Conservation (phyloP, 2,797 vertebrate species). For the Thalassophryne amazonica region DNA sequence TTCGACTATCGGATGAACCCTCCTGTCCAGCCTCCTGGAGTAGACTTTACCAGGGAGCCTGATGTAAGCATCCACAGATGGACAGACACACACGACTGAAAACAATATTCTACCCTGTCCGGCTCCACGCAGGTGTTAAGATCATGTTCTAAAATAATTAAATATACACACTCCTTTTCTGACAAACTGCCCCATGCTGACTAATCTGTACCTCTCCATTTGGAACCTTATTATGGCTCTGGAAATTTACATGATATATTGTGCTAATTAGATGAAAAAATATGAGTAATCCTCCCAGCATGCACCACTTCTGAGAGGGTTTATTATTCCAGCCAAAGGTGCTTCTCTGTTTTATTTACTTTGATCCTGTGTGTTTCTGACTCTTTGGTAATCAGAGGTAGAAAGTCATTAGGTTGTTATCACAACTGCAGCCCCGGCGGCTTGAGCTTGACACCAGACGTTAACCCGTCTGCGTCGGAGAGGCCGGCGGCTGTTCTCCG, state of each 20-base stretch:
- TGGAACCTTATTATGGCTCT: constrained; percentile 40
- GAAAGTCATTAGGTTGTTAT: constrained; percentile 77
- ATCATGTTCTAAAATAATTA: constrained; percentile 44
- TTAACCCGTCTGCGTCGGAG: constrained; percentile 68
- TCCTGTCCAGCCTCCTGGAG: too few species aligned
- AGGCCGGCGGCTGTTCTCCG: constrained; percentile 67
- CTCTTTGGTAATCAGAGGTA: constrained; percentile 76
- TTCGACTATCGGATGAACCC: too few species aligned
- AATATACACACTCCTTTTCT: constrained; percentile 29
- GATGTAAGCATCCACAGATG: too few species aligned
- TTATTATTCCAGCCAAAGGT: constrained; percentile 82
- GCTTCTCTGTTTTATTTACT: constrained; percentile 76
- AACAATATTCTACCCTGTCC: too few species aligned
- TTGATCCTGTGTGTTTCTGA: constrained; percentile 73
- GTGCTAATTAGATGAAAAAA: constrained; percentile 82
- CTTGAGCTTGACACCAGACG: constrained; percentile 65
- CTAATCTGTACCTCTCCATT: constrained; percentile 41
- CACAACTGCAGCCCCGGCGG: constrained; percentile 66
- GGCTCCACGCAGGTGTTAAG: too few species aligned
- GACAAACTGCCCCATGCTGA: constrained; percentile 47
- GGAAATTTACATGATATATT: constrained; percentile 79
- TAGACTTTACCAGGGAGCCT: too few species aligned
- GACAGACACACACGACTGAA: too few species aligned
- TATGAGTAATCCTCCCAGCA: constrained; percentile 80
- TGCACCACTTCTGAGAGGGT: constrained; percentile 73